These are phyloP conservation scores for Rhabdophis nuchalis DNA, from an alignment of 2,797 vertebrate species.

Conservation along the genomic window DNA sequence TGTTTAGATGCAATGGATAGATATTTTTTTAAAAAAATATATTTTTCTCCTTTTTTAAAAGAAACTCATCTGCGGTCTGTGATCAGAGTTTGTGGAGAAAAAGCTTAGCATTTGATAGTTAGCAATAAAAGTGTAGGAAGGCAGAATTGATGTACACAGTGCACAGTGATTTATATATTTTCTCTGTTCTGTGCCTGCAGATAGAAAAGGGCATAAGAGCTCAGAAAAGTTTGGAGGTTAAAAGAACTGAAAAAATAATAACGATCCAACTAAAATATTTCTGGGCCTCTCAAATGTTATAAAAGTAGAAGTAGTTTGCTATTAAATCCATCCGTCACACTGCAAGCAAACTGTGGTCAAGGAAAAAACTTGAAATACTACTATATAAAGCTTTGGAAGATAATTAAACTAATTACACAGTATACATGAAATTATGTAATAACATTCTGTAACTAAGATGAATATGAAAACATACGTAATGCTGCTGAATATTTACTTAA, in stretches of 20 bases:
- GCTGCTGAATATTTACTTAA: neutral
- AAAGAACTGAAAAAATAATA: neutral
- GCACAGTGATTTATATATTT: slow-evolving; percentile 34
- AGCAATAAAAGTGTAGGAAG: neutral
- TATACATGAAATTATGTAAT: neutral
- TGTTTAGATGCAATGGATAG: slow-evolving; percentile 52
- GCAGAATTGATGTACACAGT: neutral
- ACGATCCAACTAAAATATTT: neutral
- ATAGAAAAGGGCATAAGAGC: neutral
- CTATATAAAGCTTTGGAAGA: neutral
- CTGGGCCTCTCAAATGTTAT: neutral
- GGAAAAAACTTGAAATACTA: neutral
- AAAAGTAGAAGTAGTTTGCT: neutral
- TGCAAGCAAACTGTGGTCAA: neutral
- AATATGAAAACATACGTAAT: neutral
- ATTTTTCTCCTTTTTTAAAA: slow-evolving; percentile 40
- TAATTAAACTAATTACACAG: neutral
- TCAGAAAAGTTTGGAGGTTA: neutral
- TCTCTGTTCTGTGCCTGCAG: slow-evolving; percentile 2
- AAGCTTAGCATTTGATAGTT: slow-evolving; percentile 14
- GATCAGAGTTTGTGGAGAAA: slow-evolving; percentile 32
- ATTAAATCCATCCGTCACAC: neutral
- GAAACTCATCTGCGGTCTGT: neutral
- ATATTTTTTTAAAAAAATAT: neutral
- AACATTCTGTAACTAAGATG: neutral